A percentile compares a stretch with the other conserved stretches of the same genome.
Evolutionary conservation across 2,888 invertebrate genomes (phyloP).

Genomic region (Apamea crenata): DNA sequence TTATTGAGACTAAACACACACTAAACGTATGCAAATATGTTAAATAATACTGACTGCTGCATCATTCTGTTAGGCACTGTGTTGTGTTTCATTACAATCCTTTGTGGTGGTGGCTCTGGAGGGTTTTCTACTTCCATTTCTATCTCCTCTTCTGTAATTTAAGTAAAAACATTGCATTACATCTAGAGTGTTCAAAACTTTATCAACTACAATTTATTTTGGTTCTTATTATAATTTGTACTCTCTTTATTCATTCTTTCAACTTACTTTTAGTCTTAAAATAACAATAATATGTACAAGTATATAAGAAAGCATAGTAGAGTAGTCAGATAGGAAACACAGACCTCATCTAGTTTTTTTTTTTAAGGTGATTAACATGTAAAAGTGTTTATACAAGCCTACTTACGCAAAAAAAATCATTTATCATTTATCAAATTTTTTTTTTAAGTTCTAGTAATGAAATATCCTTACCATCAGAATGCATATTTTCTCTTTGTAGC

Average conservation of each 20-base stretch:
- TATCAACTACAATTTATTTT: neutral
- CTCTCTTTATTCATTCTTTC: neutral
- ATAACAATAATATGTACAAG: too few relatives aligned
- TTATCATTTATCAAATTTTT: too few relatives aligned
- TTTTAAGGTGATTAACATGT: too few relatives aligned
- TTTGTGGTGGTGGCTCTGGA: conserved; percentile 91
- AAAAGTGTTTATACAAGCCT: too few relatives aligned
- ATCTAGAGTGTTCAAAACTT: neutral
- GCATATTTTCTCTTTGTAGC: conserved; percentile 90
- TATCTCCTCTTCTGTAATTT: conserved; percentile 88
- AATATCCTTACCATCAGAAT: conserved; percentile 82
- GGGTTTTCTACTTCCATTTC: conserved; percentile 91
- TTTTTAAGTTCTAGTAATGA: neutral
- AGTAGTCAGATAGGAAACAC: too few relatives aligned
- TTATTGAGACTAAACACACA: conserved; percentile 26
- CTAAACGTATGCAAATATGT: neutral
- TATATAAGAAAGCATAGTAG: neutral
- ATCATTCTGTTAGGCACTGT: conserved; percentile 93
- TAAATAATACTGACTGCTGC: conserved; percentile 93
- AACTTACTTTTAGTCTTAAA: too few relatives aligned
- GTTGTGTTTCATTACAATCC: conserved; percentile 94
- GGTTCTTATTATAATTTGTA: neutral
- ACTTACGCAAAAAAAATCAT: too few relatives aligned
- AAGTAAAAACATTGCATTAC: conserved; percentile 47
- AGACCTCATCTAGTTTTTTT: too few relatives aligned